phyloP scores from a whole-genome alignment of 2,797 vertebrate genomes.

The Danio tinwini region DNA sequence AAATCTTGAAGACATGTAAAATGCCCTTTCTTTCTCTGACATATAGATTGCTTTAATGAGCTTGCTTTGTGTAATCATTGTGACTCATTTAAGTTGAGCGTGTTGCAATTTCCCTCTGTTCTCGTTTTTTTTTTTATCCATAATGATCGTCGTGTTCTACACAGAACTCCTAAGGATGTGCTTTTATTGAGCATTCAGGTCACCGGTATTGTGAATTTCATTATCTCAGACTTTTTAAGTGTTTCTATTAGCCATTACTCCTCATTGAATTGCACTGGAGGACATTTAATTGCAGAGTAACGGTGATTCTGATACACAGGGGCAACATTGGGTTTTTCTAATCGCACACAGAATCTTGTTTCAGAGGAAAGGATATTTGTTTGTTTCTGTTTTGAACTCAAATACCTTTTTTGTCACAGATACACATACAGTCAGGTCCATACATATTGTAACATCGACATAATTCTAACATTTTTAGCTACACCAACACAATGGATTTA shows the following conservation, averaged over 20 bases:
- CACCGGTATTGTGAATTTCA: constrained; percentile 47
- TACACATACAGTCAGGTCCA: not conserved
- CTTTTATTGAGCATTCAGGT: constrained; percentile 21
- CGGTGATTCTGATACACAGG: not conserved
- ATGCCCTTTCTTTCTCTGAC: constrained; percentile 2
- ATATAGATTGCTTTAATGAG: not conserved
- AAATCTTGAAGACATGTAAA: not conserved
- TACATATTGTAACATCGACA: no score
- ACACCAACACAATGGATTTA: no score
- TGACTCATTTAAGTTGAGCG: not conserved
- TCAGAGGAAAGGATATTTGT: not conserved
- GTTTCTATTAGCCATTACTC: constrained; percentile 8
- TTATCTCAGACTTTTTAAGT: constrained; percentile 2
- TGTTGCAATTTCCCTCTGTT: not conserved
- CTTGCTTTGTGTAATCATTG: constrained; percentile 6
- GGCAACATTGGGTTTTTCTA: not conserved
- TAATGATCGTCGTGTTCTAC: not conserved
- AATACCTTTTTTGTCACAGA: not conserved
- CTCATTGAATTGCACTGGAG: constrained; percentile 11
- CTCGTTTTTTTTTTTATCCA: not conserved
- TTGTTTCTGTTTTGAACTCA: not conserved
- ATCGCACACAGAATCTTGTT: not conserved
- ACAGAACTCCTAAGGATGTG: not conserved
- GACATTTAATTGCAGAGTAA: constrained; percentile 2
- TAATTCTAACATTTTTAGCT: no score